phyloP scores from a whole-genome alignment of 1,140 invertebrate species.

The Ceratina japonica region DNA sequence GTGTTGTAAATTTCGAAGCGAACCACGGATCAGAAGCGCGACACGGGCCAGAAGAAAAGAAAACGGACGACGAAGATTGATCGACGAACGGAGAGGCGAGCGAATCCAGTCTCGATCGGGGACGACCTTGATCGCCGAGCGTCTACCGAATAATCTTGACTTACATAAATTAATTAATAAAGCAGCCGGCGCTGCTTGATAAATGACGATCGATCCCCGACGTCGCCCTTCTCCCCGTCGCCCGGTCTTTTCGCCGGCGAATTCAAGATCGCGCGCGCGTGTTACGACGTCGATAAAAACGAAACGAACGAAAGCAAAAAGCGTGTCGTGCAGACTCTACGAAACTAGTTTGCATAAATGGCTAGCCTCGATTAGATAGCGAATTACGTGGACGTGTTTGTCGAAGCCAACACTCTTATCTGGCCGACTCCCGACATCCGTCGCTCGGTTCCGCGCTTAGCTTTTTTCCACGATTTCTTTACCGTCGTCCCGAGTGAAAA shows the following conservation, averaged over 20 bases:
- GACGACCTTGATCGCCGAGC: slow-evolving; percentile 20
- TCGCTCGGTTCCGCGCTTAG: neutral
- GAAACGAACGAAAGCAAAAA: neutral
- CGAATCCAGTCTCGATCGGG: neutral
- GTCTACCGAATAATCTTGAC: neutral
- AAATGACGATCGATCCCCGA: neutral
- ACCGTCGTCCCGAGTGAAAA: neutral
- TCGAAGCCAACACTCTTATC: slow-evolving; percentile 23
- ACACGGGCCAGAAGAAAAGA: neutral
- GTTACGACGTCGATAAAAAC: neutral
- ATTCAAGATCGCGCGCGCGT: neutral
- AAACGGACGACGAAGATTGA: neutral
- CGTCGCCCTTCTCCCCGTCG: no score
- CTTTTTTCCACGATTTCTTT: slow-evolving; percentile 21
- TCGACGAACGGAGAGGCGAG: neutral
- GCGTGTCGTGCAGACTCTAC: neutral
- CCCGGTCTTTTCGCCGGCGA: neutral
- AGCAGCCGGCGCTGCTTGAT: neutral
- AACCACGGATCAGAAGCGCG: slow-evolving; percentile 12
- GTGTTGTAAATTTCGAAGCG: slow-evolving; percentile 15
- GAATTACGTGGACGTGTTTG: slow-evolving; percentile 41
- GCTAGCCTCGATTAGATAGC: slow-evolving; percentile 33
- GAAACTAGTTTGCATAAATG: slow-evolving; percentile 43
- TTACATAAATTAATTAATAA: slow-evolving; percentile 25
- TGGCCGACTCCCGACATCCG: neutral